phyloP scores from a whole-genome alignment of 2,113 vertebrate species.

The Ameiurus melas region DNA sequence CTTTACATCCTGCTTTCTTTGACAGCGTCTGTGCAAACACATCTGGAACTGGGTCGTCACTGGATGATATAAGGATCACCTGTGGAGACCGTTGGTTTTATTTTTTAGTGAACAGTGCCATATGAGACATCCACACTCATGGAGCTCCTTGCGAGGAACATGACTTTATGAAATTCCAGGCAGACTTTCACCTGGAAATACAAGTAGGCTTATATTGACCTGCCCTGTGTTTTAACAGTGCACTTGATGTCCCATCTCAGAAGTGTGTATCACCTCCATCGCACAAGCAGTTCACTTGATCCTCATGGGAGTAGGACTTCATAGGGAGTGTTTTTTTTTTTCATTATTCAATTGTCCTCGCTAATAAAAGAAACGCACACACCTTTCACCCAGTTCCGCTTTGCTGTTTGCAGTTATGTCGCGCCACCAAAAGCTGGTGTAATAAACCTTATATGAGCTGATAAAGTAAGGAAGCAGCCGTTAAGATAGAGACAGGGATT shows the following conservation, averaged over 20 bases:
- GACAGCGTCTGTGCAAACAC: conserved; percentile 63
- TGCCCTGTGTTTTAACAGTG: neutral
- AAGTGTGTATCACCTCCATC: neutral
- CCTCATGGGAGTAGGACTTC: neutral
- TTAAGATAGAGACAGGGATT: neutral
- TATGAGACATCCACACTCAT: neutral
- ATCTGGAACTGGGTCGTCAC: conserved; percentile 64
- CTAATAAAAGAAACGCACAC: neutral
- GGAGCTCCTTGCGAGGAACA: neutral
- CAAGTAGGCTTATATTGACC: neutral
- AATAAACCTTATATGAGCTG: neutral
- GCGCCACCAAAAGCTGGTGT: neutral
- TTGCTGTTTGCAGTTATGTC: neutral
- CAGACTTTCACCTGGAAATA: neutral
- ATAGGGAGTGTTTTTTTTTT: neutral
- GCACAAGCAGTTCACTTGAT: neutral
- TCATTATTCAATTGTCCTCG: neutral
- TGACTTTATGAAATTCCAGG: neutral
- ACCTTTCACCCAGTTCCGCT: neutral
- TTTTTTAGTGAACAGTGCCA: neutral
- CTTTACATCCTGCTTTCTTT: conserved; percentile 72
- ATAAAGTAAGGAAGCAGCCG: neutral
- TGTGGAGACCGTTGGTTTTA: conserved; percentile 45
- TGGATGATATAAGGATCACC: conserved; percentile 81
- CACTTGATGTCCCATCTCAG: neutral